Conservation (phyloP, 2,888 invertebrate genomes). For the Euzetes globulus region DNA sequence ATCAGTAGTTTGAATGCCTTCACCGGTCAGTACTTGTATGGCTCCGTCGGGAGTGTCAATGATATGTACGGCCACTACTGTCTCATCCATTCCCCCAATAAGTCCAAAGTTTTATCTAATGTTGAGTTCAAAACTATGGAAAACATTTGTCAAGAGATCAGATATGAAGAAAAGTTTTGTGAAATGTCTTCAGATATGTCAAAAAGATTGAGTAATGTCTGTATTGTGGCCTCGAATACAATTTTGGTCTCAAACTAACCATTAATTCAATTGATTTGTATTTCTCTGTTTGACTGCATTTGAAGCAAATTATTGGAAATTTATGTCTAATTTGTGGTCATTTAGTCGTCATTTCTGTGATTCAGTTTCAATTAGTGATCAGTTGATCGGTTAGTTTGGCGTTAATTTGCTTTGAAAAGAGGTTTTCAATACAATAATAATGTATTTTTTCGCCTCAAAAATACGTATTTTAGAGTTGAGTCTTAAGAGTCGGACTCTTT, state of each 20-base stretch:
- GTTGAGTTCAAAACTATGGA: too few species aligned
- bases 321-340: not conserved
- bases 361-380: not conserved
- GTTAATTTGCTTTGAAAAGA: not conserved
- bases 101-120: too few species aligned
- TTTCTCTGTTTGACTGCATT: not conserved
- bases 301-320: not conserved
- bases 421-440: slow-evolving; percentile 24
- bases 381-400: not conserved
- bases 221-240: too few species aligned
- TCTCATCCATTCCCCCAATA: not conserved
- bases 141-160: not conserved
- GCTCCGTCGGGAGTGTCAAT: slow-evolving; percentile 4
- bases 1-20: not conserved
- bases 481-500: too few species aligned
- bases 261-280: not conserved
- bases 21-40: not conserved
- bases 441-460: not conserved
- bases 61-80: slow-evolving; percentile 7
- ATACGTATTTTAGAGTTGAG: too few species aligned
- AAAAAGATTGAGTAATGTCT: too few species aligned
- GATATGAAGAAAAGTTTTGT: not conserved
- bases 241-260: not conserved
- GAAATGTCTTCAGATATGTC: not conserved
- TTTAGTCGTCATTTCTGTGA: slow-evolving; percentile 13